These are phyloP conservation scores for Eristalinus aeneus DNA, from an alignment of 2,888 invertebrate genomes.

Conservation along the genomic window DNA sequence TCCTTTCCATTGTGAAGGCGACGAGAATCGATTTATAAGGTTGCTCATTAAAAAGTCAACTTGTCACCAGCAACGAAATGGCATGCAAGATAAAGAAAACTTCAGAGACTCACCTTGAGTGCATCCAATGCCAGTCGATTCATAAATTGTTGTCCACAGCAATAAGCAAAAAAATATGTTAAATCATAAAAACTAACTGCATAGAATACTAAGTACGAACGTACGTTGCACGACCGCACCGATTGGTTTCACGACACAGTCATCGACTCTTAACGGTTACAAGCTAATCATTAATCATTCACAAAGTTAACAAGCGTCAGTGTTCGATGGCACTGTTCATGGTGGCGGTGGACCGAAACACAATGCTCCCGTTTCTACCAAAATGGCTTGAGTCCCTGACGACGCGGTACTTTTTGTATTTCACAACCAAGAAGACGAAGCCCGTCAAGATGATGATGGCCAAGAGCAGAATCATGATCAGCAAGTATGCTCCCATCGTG, in stretches of 20 bases:
- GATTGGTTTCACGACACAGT: conserved; percentile 10
- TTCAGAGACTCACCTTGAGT: conserved; percentile 50
- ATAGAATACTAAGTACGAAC: conserved; percentile 60
- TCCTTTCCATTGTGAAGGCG: not conserved
- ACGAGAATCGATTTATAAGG: not conserved
- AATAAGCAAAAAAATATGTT: conserved; percentile 10
- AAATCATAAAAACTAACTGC: conserved; percentile 16
- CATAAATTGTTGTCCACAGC: conserved; percentile 23
- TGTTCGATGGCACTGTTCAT: conserved; percentile 75
- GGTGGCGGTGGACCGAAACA: conserved; percentile 78
- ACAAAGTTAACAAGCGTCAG: conserved; percentile 38
- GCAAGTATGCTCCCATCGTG: conserved; percentile 75
- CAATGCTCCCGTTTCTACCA: conserved; percentile 76
- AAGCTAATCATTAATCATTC: conserved; percentile 34
- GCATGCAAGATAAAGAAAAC: not conserved
- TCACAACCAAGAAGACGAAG: conserved; percentile 56
- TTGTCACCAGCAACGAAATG: not conserved
- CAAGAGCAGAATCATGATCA: conserved; percentile 75
- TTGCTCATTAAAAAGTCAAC: not conserved
- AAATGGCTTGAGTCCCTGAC: conserved; percentile 74
- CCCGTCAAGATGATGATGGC: conserved; percentile 71
- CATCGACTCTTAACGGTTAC: conserved; percentile 59
- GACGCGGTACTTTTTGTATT: conserved; percentile 72
- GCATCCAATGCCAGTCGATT: conserved; percentile 56
- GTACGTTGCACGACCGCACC: conserved; percentile 15